Percentiles rank a stretch among this genome's conserved stretches.
phyloP scores from a whole-genome alignment of 1,140 invertebrate genomes.

The Colletes latitarsis region DNA sequence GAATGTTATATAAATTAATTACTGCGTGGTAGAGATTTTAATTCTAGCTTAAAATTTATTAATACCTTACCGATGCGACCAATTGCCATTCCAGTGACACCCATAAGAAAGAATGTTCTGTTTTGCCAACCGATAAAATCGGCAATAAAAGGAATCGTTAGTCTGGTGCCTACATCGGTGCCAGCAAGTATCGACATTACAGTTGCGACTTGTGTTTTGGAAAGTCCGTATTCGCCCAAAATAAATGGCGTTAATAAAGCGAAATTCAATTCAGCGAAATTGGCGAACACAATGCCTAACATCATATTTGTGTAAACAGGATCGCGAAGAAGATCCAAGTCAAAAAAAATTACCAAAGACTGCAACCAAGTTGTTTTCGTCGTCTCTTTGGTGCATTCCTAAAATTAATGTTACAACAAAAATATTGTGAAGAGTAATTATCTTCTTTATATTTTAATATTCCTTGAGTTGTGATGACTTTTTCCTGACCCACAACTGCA shows the following conservation, averaged over 20 bases:
- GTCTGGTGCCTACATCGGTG: conserved; percentile 83
- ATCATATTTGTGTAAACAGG: conserved; percentile 86
- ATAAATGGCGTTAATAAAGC: conserved; percentile 87
- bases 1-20: too few species aligned
- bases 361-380: conserved; percentile 39
- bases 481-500: too few species aligned
- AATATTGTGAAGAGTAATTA: too few species aligned
- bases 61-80: conserved; percentile 71
- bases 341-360: conserved; percentile 84
- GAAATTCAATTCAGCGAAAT: conserved; percentile 87
- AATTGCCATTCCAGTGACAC: conserved; percentile 68
- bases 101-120: conserved; percentile 73
- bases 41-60: background rate
- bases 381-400: background rate
- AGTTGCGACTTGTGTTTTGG: conserved; percentile 82
- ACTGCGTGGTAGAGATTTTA: too few species aligned
- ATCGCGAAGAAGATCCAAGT: conserved; percentile 85
- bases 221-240: conserved; percentile 83
- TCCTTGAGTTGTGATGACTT: too few species aligned
- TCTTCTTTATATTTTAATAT: too few species aligned
- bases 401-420: background rate
- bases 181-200: conserved; percentile 84
- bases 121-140: conserved; percentile 72
- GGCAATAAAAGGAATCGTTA: conserved; percentile 84
- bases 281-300: conserved; percentile 85